These are phyloP conservation scores for Conus canariensis DNA, from an alignment of 2,888 invertebrate genomes.

Conservation along the genomic window DNA sequence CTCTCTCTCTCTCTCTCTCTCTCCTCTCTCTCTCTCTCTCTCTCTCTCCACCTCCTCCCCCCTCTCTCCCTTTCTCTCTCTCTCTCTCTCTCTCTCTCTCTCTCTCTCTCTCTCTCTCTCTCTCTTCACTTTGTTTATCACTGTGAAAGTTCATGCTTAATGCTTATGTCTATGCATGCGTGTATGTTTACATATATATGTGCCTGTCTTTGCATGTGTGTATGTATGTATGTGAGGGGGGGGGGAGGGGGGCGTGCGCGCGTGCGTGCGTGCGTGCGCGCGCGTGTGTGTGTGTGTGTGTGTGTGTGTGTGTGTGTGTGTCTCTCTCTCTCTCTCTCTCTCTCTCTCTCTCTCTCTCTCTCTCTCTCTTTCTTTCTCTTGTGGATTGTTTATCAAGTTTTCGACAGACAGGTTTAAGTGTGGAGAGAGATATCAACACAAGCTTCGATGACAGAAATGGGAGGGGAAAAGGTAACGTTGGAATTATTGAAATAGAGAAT, in stretches of 20 bases:
- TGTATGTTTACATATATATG: neutral
- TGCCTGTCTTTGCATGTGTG: neutral
- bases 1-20: neutral
- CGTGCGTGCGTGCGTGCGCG: neutral
- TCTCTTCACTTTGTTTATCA: neutral
- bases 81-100: too few relatives aligned
- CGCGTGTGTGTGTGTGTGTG: conserved; percentile 14
- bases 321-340: too few relatives aligned
- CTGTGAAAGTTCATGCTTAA: too few relatives aligned
- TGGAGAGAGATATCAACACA: too few relatives aligned
- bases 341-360: too few relatives aligned
- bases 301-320: neutral
- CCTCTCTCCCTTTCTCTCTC: too few relatives aligned
- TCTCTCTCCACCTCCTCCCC: neutral
- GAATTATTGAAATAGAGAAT: neutral
- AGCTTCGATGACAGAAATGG: neutral
- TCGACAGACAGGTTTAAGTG: too few relatives aligned
- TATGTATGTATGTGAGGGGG: neutral
- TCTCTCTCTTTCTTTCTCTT: too few relatives aligned
- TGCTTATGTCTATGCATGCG: neutral
- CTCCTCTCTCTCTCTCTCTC: conserved; percentile 14
- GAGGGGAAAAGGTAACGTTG: neutral
- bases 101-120: too few relatives aligned
- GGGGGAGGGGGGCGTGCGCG: neutral
- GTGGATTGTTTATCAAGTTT: too few relatives aligned